Base-by-base conservation (phyloP, 2,797 vertebrate genomes). In the Jordanella pulchra region DNA sequence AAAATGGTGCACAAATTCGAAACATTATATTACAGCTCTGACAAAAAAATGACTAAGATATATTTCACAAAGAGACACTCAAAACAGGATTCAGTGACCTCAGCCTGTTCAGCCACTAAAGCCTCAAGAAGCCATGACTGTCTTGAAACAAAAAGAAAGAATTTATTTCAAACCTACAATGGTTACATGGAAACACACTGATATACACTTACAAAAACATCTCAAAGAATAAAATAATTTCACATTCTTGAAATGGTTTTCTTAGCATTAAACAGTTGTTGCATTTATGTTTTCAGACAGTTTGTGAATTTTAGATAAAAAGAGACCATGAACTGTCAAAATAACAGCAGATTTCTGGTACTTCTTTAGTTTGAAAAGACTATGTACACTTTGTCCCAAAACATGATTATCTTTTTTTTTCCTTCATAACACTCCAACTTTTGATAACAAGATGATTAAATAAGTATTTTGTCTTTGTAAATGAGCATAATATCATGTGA, bases 121-220 rank as follows among this genome's bases (percentile, higher is more conserved):
- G 82, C 81, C 85, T 81, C 79, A 79, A 71, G 77, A 82, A 90
- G 81, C 73, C 75, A 71, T 85, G 77, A 80, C 75, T 82, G 79
- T 80, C 81, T 71, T 89, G 85, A 88, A 92, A 92, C 88, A 92
- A 93, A 93, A 91, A 89, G 76, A 86, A 92, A 90, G 87, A 87
- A 91, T 92, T 91, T 93, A 90, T 89, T 92, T 89, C 86, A 92
- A 89, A 90, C 89, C 91, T 93, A 95, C 90, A 91, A 85, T 92
- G 91, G 86, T 93, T 93, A 94, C 93, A 93, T 93, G 92, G 93
- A 92, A 92, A 93, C 79, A 94, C 91, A 95, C 86, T 79, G 84
- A 90, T 90, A 93, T 91, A 91, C 88, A 92, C 90, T 89, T 94
- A 94, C 93, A 94, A 94, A 94, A 94, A 93, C 67, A 87, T 91